Conservation (phyloP, 2,797 vertebrate genomes). For the Siniperca obscura region DNA sequence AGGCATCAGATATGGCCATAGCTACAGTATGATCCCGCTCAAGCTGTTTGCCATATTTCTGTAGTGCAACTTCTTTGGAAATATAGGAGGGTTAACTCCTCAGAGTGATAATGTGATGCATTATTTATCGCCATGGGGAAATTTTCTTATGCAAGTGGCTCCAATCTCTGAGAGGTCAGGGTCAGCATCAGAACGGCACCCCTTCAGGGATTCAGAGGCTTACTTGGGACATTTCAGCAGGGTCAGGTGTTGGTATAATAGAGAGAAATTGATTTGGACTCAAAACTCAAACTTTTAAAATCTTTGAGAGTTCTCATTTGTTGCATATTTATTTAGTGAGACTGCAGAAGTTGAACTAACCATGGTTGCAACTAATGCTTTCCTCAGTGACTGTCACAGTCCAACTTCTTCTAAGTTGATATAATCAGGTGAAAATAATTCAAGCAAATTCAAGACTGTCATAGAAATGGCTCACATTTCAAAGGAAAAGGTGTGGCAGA, state of each 20-base stretch:
- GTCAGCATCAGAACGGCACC: not conserved
- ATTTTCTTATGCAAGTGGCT: slow-evolving; percentile 23
- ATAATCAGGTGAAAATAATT: not conserved
- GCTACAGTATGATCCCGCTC: slow-evolving; percentile 43
- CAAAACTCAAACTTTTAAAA: not conserved
- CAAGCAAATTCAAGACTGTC: not conserved
- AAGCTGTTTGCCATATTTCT: slow-evolving; percentile 61
- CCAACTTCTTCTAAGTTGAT: not conserved
- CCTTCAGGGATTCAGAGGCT: slow-evolving; percentile 10
- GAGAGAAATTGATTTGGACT: not conserved
- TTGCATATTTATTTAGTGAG: not conserved
- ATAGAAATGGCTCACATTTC: not conserved
- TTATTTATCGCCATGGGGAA: slow-evolving; percentile 42
- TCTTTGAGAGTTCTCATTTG: not conserved
- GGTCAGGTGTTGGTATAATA: slow-evolving; percentile 6
- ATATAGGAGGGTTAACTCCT: slow-evolving; percentile 34
- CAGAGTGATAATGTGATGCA: slow-evolving; percentile 31
- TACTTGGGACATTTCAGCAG: not conserved
- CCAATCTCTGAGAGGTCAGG: slow-evolving; percentile 38
- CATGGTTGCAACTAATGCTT: not conserved
- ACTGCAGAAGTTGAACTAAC: not conserved
- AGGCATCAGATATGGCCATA: slow-evolving; percentile 38
- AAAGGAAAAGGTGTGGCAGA: not conserved
- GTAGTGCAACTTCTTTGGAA: slow-evolving; percentile 29
- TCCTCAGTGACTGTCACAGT: not conserved